Conservation (phyloP, 2,797 vertebrate species). For the Schizopygopsis pylzovi region DNA sequence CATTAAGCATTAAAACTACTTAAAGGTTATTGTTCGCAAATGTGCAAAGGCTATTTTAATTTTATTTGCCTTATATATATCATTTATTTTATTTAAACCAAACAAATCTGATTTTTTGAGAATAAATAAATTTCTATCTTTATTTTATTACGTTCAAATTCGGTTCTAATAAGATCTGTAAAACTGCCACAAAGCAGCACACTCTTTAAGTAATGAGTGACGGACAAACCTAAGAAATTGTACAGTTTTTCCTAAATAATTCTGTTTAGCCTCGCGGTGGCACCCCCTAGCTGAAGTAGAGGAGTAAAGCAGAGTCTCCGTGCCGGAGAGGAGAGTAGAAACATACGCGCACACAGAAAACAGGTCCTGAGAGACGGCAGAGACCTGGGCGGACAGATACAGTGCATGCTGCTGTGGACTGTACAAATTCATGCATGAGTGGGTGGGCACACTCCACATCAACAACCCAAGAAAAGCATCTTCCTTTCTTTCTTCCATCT, state of each 20-base stretch:
- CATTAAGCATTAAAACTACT: background rate
- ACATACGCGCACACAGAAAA: slow-evolving; percentile 49
- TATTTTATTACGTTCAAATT: slow-evolving; percentile 1
- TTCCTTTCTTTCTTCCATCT: background rate
- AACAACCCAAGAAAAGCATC: background rate
- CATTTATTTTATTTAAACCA: background rate
- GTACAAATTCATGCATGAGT: slow-evolving; percentile 64
- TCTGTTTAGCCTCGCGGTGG: slow-evolving; percentile 19
- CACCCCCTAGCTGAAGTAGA: slow-evolving; percentile 49
- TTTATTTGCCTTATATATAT: background rate
- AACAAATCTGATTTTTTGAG: background rate
- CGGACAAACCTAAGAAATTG: background rate
- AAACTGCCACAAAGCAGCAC: background rate
- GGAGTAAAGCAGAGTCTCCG: slow-evolving; percentile 54
- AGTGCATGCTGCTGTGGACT: slow-evolving; percentile 72
- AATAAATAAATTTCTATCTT: background rate
- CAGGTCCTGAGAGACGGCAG: slow-evolving; percentile 65
- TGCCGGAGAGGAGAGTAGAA: slow-evolving; percentile 41
- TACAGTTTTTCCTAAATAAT: background rate
- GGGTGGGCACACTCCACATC: slow-evolving; percentile 33
- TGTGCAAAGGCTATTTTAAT: background rate
- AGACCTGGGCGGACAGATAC: slow-evolving; percentile 71
- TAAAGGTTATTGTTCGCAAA: background rate
- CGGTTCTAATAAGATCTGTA: background rate
- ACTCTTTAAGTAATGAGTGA: background rate